Evolutionary conservation across 2,888 invertebrate species (phyloP).

Genomic region (Polylopha cassiicola): DNA sequence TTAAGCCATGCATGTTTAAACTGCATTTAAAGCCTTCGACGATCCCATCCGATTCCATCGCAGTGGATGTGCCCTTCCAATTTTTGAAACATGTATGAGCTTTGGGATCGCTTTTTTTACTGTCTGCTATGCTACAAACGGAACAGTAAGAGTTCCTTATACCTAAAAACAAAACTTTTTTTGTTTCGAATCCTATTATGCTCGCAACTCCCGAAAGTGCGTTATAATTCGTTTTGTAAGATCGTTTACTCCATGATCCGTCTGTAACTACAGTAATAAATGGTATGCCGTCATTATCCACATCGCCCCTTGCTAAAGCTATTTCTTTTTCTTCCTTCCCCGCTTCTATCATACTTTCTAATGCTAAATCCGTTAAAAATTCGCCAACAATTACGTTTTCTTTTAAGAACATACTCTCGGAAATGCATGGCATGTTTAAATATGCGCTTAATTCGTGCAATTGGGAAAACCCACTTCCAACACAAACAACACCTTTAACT

Average conservation of each 20-base stretch:
- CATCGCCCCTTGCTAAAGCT: background rate
- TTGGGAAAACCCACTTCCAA: no score
- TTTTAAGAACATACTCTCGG: no score
- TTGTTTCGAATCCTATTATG: slow-evolving; percentile 15
- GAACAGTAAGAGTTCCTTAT: slow-evolving; percentile 13
- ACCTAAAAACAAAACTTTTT: slow-evolving; percentile 18
- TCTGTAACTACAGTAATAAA: slow-evolving; percentile 17
- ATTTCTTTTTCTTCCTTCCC: background rate
- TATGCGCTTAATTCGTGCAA: no score
- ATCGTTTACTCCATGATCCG: slow-evolving; percentile 19
- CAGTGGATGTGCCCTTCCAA: slow-evolving; percentile 13
- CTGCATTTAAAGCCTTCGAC: slow-evolving; percentile 2
- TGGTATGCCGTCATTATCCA: background rate
- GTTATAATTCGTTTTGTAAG: slow-evolving; percentile 16
- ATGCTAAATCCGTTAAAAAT: no score
- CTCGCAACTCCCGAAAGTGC: slow-evolving; percentile 13
- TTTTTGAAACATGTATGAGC: slow-evolving; percentile 13
- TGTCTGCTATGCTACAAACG: slow-evolving; percentile 15
- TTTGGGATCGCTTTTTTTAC: slow-evolving; percentile 10
- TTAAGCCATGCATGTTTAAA: slow-evolving; percentile 3
- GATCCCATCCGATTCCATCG: slow-evolving; percentile 12
- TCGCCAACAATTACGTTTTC: no score
- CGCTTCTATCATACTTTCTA: background rate
- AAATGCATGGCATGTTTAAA: no score
- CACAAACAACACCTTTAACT: no score